phyloP scores from a whole-genome alignment of 2,797 vertebrate species.

The Toxotes lorentzi region DNA sequence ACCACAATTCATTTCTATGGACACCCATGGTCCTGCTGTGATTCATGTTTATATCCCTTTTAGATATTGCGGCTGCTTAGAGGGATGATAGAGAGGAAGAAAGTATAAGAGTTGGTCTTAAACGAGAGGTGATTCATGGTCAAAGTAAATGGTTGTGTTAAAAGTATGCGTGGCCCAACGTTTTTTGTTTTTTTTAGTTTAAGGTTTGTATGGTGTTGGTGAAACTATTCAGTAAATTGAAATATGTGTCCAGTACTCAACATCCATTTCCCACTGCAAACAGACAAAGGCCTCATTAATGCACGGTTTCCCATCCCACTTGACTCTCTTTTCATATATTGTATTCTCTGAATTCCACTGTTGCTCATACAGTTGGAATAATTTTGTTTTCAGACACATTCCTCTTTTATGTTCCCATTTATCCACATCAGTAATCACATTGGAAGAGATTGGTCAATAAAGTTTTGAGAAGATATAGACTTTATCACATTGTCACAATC shows the following conservation, averaged over 20 bases:
- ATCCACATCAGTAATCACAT: too few relatives aligned
- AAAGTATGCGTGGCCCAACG: neutral
- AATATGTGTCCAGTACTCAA: neutral
- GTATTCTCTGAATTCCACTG: neutral
- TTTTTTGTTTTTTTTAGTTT: too few relatives aligned
- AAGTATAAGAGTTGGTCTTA: conserved; percentile 34
- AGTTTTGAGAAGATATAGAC: too few relatives aligned
- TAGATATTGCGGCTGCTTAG: conserved; percentile 59
- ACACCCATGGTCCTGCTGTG: conserved; percentile 57
- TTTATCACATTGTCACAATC: too few relatives aligned
- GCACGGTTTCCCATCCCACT: neutral
- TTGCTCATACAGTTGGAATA: too few relatives aligned
- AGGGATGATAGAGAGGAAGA: conserved; percentile 10
- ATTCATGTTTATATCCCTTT: conserved; percentile 73
- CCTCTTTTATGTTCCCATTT: too few relatives aligned
- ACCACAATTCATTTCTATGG: conserved; percentile 57
- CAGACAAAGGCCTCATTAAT: neutral
- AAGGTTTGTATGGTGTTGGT: neutral
- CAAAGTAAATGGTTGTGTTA: conserved; percentile 3
- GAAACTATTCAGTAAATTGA: conserved; percentile 21
- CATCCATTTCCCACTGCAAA: neutral
- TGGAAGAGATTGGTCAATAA: too few relatives aligned
- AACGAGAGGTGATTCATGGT: conserved; percentile 56
- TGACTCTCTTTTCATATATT: neutral
- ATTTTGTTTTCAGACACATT: too few relatives aligned